Evolutionary conservation across 2,797 vertebrate species (phyloP).

Genomic region (Numenius phaeopus): DNA sequence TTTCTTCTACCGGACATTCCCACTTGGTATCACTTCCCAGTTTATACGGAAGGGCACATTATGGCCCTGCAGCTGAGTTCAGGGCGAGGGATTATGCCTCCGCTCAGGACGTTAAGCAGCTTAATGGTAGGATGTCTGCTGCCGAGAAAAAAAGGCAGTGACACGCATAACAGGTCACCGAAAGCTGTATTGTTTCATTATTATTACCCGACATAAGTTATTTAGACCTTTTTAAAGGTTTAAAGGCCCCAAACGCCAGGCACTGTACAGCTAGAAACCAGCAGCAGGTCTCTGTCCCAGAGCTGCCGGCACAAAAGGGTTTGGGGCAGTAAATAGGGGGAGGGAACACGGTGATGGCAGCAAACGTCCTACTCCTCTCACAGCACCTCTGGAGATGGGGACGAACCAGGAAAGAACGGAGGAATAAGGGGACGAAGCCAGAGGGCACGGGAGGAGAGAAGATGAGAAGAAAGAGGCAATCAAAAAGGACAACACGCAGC

Average conservation of each 20-base stretch:
- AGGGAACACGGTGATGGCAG: accelerated
- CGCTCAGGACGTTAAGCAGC: slow-evolving; percentile 2
- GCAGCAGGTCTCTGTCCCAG: background rate
- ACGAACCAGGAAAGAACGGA: background rate
- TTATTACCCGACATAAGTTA: background rate
- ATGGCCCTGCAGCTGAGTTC: background rate
- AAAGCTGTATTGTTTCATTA: background rate
- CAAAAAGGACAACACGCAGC: background rate
- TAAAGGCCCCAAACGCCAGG: background rate
- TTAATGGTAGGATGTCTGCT: slow-evolving; percentile 24
- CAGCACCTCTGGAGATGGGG: background rate
- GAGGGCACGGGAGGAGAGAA: background rate
- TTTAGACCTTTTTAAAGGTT: background rate
- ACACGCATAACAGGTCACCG: background rate
- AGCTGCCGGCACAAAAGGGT: background rate
- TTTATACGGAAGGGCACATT: accelerated
- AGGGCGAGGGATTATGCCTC: background rate
- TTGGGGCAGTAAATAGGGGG: background rate
- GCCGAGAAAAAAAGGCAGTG: background rate
- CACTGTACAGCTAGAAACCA: accelerated
- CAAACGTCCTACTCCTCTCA: background rate
- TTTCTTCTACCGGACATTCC: background rate
- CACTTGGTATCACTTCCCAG: background rate
- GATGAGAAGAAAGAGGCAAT: background rate
- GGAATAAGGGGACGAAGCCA: background rate